A percentile compares a stretch with the other conserved stretches of the same genome.
phyloP scores from a whole-genome alignment of 2,797 vertebrate genomes.

The Lithobates pipiens region DNA sequence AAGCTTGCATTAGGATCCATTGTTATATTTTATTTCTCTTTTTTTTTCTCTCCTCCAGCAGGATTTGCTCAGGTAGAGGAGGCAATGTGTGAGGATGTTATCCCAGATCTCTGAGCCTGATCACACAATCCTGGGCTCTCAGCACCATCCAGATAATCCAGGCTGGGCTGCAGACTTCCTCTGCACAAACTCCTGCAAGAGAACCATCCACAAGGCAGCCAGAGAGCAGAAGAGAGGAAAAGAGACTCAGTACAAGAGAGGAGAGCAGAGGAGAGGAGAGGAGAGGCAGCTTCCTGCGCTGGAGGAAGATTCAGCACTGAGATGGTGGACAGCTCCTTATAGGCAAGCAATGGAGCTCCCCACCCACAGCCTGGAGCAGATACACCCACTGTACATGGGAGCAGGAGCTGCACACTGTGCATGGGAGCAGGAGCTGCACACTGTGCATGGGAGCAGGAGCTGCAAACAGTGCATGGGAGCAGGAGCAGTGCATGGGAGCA shows the following conservation, averaged over 20 bases:
- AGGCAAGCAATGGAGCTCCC: slow-evolving; percentile 8
- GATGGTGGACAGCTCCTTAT: slow-evolving; percentile 48
- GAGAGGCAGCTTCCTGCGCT: background rate
- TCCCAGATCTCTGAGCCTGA: background rate
- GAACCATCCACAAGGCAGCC: slow-evolving; percentile 1
- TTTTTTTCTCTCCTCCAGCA: no score
- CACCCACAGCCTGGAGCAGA: slow-evolving; percentile 18
- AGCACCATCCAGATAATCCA: slow-evolving; percentile 23
- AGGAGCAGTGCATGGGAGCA: no score
- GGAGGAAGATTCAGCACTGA: slow-evolving; percentile 16
- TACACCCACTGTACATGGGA: slow-evolving; percentile 10
- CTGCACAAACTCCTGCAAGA: slow-evolving; percentile 20
- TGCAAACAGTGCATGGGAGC: no score
- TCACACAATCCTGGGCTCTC: background rate
- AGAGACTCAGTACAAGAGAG: no score
- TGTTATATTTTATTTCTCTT: background rate
- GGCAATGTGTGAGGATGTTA: background rate
- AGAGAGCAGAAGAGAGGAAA: no score
- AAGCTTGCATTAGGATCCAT: slow-evolving; percentile 29
- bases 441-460: no score
- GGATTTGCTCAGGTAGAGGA: background rate
- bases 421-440: no score
- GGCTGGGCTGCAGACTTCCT: slow-evolving; percentile 17
- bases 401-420: no score
- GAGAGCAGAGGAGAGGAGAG: no score